Percentiles rank a stretch among this genome's conserved stretches.
phyloP scores from a whole-genome alignment of 2,888 invertebrate species.

The Heliconius sara region DNA sequence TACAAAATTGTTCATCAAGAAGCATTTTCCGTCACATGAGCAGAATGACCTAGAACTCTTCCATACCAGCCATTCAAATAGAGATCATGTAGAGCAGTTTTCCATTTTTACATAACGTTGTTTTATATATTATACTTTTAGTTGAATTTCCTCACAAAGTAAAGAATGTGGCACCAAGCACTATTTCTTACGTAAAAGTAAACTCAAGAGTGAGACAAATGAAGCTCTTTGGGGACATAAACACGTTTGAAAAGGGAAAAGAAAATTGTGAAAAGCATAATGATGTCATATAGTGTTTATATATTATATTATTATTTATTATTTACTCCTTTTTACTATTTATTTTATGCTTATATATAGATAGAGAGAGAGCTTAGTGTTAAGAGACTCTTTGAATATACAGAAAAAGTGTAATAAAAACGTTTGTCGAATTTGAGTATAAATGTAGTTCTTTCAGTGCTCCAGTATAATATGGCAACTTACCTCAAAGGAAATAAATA shows the following conservation, averaged over 20 bases:
- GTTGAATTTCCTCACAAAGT: background rate
- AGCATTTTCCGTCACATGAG: background rate
- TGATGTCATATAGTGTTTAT: background rate
- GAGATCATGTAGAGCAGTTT: constrained; percentile 6
- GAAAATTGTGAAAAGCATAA: constrained; percentile 16
- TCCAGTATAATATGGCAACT: too few relatives aligned
- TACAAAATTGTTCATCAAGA: background rate
- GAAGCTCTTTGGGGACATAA: constrained; percentile 13
- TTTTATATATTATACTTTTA: constrained; percentile 4
- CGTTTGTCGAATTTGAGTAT: too few relatives aligned
- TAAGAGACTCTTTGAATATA: too few relatives aligned
- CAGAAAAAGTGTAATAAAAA: too few relatives aligned
- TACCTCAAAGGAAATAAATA: too few relatives aligned
- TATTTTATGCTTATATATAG: too few relatives aligned
- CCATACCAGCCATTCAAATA: background rate
- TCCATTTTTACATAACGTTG: background rate
- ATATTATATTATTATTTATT: too few relatives aligned
- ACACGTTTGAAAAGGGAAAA: background rate
- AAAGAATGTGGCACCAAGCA: background rate
- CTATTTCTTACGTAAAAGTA: constrained; percentile 18
- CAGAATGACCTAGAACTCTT: background rate
- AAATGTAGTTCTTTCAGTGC: too few relatives aligned
- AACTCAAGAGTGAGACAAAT: constrained; percentile 26
- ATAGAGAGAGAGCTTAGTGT: too few relatives aligned
- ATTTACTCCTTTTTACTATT: too few relatives aligned